Percentiles rank a stretch among this genome's conserved stretches.
Conservation (phyloP, 2,888 invertebrate species). For the Cephus sareptanus region DNA sequence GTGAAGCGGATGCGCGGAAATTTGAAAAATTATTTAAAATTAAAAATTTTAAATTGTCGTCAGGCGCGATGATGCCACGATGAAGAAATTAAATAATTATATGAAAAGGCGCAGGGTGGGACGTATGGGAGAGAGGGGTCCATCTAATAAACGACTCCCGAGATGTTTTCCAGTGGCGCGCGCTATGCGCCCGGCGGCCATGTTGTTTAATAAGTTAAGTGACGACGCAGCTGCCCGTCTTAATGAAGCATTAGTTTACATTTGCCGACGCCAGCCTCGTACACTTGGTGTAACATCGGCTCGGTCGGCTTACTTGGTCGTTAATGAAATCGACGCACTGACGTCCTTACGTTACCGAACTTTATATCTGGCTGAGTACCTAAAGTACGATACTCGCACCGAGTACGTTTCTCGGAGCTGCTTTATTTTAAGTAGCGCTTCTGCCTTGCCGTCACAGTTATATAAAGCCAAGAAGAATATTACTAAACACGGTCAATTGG, state of each 20-base stretch:
- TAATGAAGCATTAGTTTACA: conserved; percentile 64
- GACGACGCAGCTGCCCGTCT: conserved; percentile 64
- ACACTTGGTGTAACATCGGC: conserved; percentile 36
- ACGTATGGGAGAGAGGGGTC: conserved; percentile 18
- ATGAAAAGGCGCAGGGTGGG: conserved; percentile 23
- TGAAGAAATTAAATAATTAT: conserved; percentile 52
- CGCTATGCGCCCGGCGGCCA: conserved; percentile 44
- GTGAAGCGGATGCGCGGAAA: too few species aligned
- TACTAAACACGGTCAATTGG: conserved; percentile 39
- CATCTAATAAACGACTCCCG: conserved; percentile 29
- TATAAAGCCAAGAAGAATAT: conserved; percentile 31
- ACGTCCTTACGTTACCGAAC: conserved; percentile 16
- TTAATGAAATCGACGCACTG: background rate
- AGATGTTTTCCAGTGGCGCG: conserved; percentile 29
- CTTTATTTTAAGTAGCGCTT: conserved; percentile 27
- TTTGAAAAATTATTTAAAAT: too few species aligned
- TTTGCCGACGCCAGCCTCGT: conserved; percentile 32
- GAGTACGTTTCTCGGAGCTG: conserved; percentile 16
- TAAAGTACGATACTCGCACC: conserved; percentile 10
- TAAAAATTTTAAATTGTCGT: background rate
- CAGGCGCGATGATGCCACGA: conserved; percentile 29
- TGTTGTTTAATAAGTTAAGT: conserved; percentile 65
- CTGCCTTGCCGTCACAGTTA: conserved; percentile 27
- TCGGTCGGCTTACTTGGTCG: background rate
- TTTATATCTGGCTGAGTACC: background rate